Percentiles rank a stretch among this genome's conserved stretches.
Evolutionary conservation across 2,113 vertebrate species (phyloP).

Genomic region (Stomatorhinus ivindoensis): DNA sequence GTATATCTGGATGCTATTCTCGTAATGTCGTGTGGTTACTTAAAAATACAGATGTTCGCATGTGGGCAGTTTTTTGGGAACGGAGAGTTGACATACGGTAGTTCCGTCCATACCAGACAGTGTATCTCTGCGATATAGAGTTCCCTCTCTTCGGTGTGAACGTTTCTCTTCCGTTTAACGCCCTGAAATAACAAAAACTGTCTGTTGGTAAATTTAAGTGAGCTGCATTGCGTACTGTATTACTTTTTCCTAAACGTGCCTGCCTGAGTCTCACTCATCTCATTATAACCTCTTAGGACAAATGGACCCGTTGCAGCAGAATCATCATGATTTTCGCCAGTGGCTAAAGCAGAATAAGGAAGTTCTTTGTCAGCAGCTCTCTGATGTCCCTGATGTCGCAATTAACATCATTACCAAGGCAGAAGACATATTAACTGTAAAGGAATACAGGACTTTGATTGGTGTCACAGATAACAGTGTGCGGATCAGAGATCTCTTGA

Average conservation of each 20-base stretch:
- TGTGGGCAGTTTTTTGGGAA: not conserved
- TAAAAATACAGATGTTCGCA: not conserved
- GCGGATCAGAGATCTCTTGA: conserved; percentile 6
- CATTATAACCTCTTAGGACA: not conserved
- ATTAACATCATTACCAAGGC: not conserved
- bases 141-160: not conserved
- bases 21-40: not conserved
- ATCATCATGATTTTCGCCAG: not conserved
- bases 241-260: not conserved
- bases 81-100: not conserved
- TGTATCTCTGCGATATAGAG: not conserved
- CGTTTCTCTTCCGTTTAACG: not conserved
- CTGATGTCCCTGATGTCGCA: not conserved
- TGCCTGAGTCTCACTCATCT: not conserved
- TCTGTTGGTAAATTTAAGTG: not conserved
- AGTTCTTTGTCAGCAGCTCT: not conserved
- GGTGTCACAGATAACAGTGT: not conserved
- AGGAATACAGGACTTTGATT: not conserved
- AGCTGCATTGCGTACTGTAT: not conserved
- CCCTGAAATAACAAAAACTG: not conserved
- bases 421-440: not conserved
- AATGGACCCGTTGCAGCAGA: not conserved
- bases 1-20: not conserved
- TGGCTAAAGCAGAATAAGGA: not conserved
- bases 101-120: not conserved